A percentile compares a stretch with the other conserved stretches of the same genome.
Conservation (phyloP, 1,140 invertebrate species). For the Drosophila kepulauana region DNA sequence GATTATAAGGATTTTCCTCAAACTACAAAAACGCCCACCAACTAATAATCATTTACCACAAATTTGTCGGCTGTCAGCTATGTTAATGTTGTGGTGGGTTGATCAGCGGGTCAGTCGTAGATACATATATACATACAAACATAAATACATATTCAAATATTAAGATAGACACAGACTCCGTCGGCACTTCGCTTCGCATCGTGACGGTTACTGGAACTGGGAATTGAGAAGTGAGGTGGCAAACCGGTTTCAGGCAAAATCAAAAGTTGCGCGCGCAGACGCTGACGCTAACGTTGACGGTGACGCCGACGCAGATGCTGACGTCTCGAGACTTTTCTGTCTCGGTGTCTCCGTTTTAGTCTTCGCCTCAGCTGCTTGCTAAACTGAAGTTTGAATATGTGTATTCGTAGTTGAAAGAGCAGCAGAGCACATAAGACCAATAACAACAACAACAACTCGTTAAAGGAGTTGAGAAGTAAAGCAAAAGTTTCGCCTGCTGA, state of each 20-base stretch:
- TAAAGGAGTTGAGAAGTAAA: constrained; percentile 33
- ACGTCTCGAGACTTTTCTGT: not conserved
- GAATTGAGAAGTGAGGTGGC: constrained; percentile 3
- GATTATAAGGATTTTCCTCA: not conserved
- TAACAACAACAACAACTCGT: not conserved
- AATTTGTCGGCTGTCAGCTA: constrained; percentile 49
- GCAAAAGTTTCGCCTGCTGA: constrained; percentile 26
- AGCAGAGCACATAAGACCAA: not conserved
- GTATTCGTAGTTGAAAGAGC: not conserved
- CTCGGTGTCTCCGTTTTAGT: constrained; percentile 1
- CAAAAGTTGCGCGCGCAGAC: constrained; percentile 73
- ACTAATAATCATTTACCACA: constrained; percentile 64
- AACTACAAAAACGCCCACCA: constrained; percentile 41
- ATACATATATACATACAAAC: constrained; percentile 20
- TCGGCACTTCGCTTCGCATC: constrained; percentile 5
- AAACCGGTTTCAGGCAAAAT: constrained; percentile 81
- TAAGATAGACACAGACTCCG: constrained; percentile 53
- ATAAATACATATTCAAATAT: constrained; percentile 44
- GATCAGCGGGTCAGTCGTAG: constrained; percentile 61
- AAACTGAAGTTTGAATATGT: constrained; percentile 53
- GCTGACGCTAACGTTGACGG: not conserved
- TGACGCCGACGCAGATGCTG: constrained; percentile 11
- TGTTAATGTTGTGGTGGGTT: constrained; percentile 25
- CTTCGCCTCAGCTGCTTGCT: constrained; percentile 49
- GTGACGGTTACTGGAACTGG: constrained; percentile 15